These are phyloP conservation scores for Ia io DNA, from an alignment of 2,113 vertebrate genomes.

Conservation along the genomic window DNA sequence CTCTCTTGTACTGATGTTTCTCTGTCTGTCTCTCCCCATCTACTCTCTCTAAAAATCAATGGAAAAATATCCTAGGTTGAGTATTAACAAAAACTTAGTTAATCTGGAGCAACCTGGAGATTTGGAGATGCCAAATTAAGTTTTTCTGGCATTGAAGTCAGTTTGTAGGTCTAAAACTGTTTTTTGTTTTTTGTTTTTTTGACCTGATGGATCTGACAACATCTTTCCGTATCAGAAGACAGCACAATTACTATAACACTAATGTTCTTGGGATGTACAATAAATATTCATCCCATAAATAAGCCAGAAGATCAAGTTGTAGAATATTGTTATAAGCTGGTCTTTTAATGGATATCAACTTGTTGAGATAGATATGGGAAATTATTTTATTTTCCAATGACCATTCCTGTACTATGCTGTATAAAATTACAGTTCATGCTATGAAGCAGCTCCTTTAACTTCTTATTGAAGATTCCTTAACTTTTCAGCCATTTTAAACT, in stretches of 20 bases:
- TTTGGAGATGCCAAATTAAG: background rate
- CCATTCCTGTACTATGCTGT: fast-evolving
- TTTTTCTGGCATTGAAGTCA: background rate
- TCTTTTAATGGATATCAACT: background rate
- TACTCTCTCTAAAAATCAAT: too few relatives aligned
- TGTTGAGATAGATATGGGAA: too few relatives aligned
- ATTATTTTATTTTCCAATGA: background rate
- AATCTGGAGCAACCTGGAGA: fast-evolving
- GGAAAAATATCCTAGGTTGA: too few relatives aligned
- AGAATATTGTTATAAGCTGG: background rate
- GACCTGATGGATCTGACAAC: background rate
- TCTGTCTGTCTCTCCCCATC: too few relatives aligned
- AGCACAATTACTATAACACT: background rate
- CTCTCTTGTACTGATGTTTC: too few relatives aligned
- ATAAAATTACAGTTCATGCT: background rate
- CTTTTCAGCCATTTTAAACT: background rate
- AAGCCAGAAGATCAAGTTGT: background rate
- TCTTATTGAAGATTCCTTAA: background rate
- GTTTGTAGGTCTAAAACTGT: background rate
- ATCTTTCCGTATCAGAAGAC: background rate
- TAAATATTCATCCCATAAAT: background rate
- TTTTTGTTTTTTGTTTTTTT: background rate
- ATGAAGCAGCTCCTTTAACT: background rate
- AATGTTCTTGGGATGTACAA: background rate
- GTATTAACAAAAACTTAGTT: background rate